A percentile compares a stretch with the other conserved stretches of the same genome.
Evolutionary conservation across 2,888 invertebrate species (phyloP).

Genomic region (Acheta domesticus): DNA sequence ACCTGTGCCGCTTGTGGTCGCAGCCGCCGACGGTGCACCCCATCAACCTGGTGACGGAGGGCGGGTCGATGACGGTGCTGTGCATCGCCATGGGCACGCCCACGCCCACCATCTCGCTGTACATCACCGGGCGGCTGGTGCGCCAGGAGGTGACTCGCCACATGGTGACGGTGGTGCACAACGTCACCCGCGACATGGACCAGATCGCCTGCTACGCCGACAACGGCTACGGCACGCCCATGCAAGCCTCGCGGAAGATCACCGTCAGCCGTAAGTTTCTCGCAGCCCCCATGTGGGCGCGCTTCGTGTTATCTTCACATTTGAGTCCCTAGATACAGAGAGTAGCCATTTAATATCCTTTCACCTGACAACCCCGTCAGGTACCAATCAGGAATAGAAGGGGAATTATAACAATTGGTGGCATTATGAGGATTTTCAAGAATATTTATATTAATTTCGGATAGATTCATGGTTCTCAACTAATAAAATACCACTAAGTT

Average conservation of each 20-base stretch:
- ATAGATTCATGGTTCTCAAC: no score
- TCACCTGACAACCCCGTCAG: no score
- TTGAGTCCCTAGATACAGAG: no score
- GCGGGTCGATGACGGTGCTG: conserved; percentile 79
- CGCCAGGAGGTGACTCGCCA: conserved; percentile 73
- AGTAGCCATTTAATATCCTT: no score
- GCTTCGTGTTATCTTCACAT: no score
- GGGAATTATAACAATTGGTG: no score
- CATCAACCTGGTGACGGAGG: conserved; percentile 76
- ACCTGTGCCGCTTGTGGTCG: conserved; percentile 32
- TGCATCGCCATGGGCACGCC: conserved; percentile 84
- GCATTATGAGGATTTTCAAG: no score
- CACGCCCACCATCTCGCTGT: conserved; percentile 77
- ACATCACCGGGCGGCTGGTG: conserved; percentile 74
- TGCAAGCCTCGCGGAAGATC: conserved; percentile 77
- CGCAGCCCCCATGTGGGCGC: background rate
- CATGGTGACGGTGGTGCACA: conserved; percentile 80
- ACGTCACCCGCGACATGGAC: conserved; percentile 80
- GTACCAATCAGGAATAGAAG: no score
- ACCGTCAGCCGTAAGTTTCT: conserved; percentile 74
- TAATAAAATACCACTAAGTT: no score
- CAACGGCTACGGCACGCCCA: conserved; percentile 82
- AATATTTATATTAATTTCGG: no score
- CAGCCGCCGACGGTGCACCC: conserved; percentile 82
- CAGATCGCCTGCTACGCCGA: conserved; percentile 84